Evolutionary conservation across 2,797 vertebrate genomes (phyloP), one percentile per base, ranked within the genome.

Genomic region (Synanceia verrucosa): DNA sequence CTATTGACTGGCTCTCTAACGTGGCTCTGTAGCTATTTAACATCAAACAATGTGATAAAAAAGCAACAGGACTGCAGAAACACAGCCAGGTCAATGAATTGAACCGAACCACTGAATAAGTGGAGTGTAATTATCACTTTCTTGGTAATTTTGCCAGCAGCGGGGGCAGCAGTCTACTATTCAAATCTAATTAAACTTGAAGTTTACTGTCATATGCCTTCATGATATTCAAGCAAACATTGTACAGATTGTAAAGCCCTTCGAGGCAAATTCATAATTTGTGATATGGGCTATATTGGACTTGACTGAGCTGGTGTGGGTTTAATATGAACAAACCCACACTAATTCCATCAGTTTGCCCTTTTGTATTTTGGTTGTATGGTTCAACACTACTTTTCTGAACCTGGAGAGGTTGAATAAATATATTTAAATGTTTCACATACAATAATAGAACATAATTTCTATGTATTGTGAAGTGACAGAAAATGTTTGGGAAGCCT

Each of bases 31-130:
- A 19, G 33, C 81, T 59, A 65, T 77, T 89, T 82, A 78, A 86
- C 84, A 78, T 86, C 65, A 84, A 79, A 81, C 74, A 66, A 57
- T 60, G 85, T 68, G 74, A 77, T 80, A 62, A 65, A 78, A 73
- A 70, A 56, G 39, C 43, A 51, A 65, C 52, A 62, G 46, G 55
- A 62, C 28, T 68, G 59, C 28, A 66, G 51, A 44, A 70, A 65
- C 64, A 53, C 6, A 18, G 26, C 34, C 60, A 53, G 76, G 79
- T 80, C 64, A 75, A 73, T 83, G 60, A 64, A 71, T 62, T 64
- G 33, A 67, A 57, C 37, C 14, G 1, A 57, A 53, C n/a, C n/a
- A 43, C 31, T 73, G 36, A 83, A 31, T 52, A 39, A 36, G 37
- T 57, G 46, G 34, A 66, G 65, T 76, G 39, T 79, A 76, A 87